phyloP scores from a whole-genome alignment of 2,797 vertebrate species.

The Tolypeutes matacus region DNA sequence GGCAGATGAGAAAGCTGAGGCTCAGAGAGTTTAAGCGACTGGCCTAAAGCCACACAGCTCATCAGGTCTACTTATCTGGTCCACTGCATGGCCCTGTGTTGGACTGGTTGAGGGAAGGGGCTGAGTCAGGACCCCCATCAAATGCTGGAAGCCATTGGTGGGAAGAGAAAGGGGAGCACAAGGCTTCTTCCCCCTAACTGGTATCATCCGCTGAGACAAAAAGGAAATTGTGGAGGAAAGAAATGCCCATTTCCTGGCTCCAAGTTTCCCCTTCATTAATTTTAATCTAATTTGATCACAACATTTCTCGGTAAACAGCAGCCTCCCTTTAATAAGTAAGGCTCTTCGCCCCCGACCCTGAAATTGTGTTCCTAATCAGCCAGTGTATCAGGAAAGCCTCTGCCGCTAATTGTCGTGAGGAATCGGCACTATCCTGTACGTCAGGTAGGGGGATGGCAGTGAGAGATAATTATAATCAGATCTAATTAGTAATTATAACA shows the following conservation, averaged over 20 bases:
- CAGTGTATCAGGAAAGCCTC: slow-evolving; percentile 74
- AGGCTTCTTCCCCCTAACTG: neutral
- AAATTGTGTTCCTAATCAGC: slow-evolving; percentile 80
- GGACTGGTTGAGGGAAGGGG: neutral
- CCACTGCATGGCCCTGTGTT: neutral
- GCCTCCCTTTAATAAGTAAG: slow-evolving; percentile 80
- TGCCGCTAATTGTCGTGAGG: slow-evolving; percentile 84
- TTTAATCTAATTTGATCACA: slow-evolving; percentile 86
- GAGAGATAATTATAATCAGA: slow-evolving; percentile 86
- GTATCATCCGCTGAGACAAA: slow-evolving; percentile 42
- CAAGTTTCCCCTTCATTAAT: slow-evolving; percentile 82
- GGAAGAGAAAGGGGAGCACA: neutral
- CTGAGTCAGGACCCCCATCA: rapidly evolving
- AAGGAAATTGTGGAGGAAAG: neutral
- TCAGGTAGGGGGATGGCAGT: slow-evolving; percentile 85
- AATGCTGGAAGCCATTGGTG: neutral
- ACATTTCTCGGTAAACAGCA: slow-evolving; percentile 83
- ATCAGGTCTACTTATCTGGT: neutral
- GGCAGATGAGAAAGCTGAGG: neutral
- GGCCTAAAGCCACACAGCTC: neutral
- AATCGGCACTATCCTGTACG: slow-evolving; percentile 68
- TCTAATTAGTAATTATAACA: slow-evolving; percentile 88
- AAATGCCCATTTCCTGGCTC: slow-evolving; percentile 47
- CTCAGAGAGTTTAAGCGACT: neutral
- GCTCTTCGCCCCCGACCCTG: slow-evolving; percentile 57